These are phyloP conservation scores for Nothobranchius furzeri DNA, from an alignment of 2,113 vertebrate species.

Conservation along the genomic window DNA sequence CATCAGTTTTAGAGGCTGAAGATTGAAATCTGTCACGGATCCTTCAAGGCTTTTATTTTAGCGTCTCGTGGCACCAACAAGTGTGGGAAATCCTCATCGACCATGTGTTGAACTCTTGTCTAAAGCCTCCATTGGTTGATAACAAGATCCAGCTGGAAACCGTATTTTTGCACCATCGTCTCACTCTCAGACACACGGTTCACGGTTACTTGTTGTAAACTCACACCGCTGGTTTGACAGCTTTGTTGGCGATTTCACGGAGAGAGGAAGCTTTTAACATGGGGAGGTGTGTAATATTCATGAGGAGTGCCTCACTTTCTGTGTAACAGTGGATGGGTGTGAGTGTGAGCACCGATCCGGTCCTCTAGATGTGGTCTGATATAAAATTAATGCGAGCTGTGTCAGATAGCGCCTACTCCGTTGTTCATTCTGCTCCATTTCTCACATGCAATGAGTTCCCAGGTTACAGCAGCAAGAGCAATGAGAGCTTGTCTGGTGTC, in stretches of 20 bases:
- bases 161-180: not conserved
- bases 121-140: constrained; percentile 6
- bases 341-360: constrained; percentile 60
- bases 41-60: too few species aligned
- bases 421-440: constrained; percentile 67
- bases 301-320: constrained; percentile 62
- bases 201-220: constrained; percentile 19
- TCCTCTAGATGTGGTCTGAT: constrained; percentile 54
- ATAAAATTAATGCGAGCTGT: constrained; percentile 67
- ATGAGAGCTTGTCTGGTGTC: constrained; percentile 1
- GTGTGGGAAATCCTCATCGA: too few species aligned
- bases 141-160: constrained; percentile 23
- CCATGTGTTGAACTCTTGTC: not conserved
- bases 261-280: constrained; percentile 66
- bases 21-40: not conserved
- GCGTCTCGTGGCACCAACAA: too few species aligned
- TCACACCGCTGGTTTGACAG: constrained; percentile 43
- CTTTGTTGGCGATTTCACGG: constrained; percentile 42
- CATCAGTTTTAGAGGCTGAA: not conserved
- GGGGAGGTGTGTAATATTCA: constrained; percentile 71
- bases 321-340: constrained; percentile 42
- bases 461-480: not conserved
- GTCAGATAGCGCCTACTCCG: constrained; percentile 52
- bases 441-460: constrained; percentile 29
- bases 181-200: constrained; percentile 10